Conservation (phyloP, 2,797 vertebrate genomes). For the Anguilla obscura region DNA sequence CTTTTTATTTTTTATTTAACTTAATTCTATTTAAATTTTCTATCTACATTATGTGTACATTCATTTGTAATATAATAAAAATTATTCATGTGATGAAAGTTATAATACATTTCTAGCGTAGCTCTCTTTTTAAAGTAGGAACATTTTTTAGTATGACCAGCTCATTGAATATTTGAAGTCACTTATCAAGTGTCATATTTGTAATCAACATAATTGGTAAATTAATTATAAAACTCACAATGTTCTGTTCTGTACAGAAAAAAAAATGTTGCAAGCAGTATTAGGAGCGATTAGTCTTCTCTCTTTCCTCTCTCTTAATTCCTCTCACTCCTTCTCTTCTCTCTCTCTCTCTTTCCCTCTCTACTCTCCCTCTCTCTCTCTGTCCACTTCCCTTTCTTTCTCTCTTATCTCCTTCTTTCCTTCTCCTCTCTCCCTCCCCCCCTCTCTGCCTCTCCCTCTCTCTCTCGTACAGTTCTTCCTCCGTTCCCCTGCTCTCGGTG, state of each 20-base stretch:
- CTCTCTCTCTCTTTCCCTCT: too few species aligned
- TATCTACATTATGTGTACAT: not conserved
- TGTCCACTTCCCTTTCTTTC: not conserved
- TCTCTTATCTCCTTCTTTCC: not conserved
- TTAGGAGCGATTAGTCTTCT: not conserved
- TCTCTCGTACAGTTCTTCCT: not conserved
- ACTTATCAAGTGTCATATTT: not conserved
- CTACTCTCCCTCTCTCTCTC: not conserved
- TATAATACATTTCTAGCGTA: not conserved
- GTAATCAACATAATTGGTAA: not conserved
- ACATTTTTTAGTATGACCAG: not conserved
- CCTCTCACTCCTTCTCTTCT: too few species aligned
- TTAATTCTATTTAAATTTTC: not conserved
- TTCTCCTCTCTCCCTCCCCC: not conserved
- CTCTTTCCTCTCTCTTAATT: too few species aligned
- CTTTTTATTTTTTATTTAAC: not conserved
- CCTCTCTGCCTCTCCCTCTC: not conserved
- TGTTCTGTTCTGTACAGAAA: not conserved
- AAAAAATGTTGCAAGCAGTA: not conserved
- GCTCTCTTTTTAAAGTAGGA: not conserved
- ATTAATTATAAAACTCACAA: not conserved
- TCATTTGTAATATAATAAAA: not conserved
- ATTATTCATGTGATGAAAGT: not conserved
- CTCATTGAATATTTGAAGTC: not conserved
- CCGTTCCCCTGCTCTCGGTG: slow-evolving; percentile 38